Conservation (phyloP, 2,113 vertebrate genomes). For the Phycodurus eques region DNA sequence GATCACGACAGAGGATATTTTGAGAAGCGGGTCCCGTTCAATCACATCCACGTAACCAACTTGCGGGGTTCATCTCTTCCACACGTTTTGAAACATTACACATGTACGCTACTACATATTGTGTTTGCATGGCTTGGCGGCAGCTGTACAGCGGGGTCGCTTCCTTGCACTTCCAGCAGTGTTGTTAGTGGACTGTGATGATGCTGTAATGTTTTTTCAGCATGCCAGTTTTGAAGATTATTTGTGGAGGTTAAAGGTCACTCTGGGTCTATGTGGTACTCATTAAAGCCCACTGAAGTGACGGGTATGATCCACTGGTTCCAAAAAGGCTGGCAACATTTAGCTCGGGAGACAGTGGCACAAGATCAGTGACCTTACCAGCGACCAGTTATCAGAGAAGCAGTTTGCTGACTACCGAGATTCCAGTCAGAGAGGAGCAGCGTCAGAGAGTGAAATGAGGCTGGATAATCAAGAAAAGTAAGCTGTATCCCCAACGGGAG, state of each 20-base stretch:
- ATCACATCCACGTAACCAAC: too few species aligned
- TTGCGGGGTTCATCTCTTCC: too few species aligned
- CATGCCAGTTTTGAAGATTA: too few species aligned
- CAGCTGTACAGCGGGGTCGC: too few species aligned
- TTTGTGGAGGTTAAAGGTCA: slow-evolving; percentile 5
- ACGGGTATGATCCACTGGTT: not conserved
- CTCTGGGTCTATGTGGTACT: not conserved
- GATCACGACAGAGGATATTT: too few species aligned
- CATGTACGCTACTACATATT: too few species aligned
- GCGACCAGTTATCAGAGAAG: slow-evolving; percentile 32
- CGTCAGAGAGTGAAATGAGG: slow-evolving; percentile 49
- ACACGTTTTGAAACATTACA: too few species aligned
- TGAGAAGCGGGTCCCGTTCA: too few species aligned
- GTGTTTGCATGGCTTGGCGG: too few species aligned
- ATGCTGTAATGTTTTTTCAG: too few species aligned
- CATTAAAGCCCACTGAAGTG: slow-evolving; percentile 6
- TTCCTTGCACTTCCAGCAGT: too few species aligned
- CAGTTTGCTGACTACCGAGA: slow-evolving; percentile 53
- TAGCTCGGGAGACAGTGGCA: not conserved
- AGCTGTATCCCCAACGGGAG: slow-evolving; percentile 53
- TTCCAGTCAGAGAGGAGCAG: slow-evolving; percentile 28
- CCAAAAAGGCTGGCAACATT: slow-evolving; percentile 3
- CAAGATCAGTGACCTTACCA: slow-evolving; percentile 31
- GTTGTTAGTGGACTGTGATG: too few species aligned
- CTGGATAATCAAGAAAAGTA: slow-evolving; percentile 68